These are phyloP conservation scores for Cryptotermes secundus DNA, from an alignment of 1,140 invertebrate species.

Conservation along the genomic window DNA sequence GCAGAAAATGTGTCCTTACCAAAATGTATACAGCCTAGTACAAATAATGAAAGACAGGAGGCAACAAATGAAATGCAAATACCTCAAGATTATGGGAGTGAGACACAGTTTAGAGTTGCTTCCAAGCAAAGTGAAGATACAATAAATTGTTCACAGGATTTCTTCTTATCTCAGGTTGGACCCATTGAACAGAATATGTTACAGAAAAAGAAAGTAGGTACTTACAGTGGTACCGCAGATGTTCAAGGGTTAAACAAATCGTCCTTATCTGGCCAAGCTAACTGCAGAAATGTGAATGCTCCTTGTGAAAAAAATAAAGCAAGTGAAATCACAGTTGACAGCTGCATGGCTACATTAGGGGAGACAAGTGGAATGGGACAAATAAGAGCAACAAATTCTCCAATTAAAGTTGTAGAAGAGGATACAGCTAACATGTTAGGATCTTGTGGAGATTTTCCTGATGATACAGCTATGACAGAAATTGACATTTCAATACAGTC, in stretches of 20 bases:
- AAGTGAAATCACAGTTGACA: background rate
- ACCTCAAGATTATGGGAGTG: background rate
- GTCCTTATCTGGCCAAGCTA: background rate
- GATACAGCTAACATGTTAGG: background rate
- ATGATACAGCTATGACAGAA: background rate
- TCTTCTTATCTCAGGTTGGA: background rate
- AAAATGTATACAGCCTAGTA: no score
- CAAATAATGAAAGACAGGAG: no score
- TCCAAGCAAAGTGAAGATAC: background rate
- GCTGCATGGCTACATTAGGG: background rate
- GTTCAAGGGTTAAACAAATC: background rate
- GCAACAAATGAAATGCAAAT: background rate
- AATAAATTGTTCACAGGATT: background rate
- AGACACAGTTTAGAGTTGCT: background rate
- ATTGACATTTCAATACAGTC: background rate
- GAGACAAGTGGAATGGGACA: background rate
- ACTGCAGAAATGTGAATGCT: background rate
- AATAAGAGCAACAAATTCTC: background rate
- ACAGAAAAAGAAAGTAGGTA: background rate
- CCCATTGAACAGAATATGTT: background rate
- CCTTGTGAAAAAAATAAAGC: background rate
- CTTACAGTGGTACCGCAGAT: background rate
- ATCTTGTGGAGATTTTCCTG: background rate
- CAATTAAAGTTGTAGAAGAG: background rate
- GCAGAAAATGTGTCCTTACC: no score